Base-by-base conservation (phyloP, 1,140 invertebrate species). In the Carposina sasakii region DNA sequence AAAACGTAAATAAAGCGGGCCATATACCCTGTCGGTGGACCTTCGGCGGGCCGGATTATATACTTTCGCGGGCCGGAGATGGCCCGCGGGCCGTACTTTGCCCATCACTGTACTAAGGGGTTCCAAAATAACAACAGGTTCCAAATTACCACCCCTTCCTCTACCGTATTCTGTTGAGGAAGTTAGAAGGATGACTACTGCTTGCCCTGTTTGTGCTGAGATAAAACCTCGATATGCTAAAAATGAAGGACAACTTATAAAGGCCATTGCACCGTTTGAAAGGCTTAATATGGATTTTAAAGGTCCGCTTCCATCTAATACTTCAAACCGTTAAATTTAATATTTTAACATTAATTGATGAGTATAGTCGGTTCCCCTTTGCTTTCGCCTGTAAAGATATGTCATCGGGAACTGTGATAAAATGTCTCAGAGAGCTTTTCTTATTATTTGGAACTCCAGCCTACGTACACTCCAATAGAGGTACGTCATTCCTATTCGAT, bases 101-200 rank as follows among this genome's bases (percentile, higher is more conserved):
- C 24, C 24, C 24, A 28, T 6, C 24, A 28, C 24, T 28, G 24
- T n/a, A n/a, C n/a, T n/a, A n/a, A n/a, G n/a, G n/a, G n/a, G n/a
- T n/a, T n/a, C n/a, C n/a, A n/a, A n/a, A n/a, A n/a, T n/a, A n/a
- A n/a, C n/a, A n/a, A n/a, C n/a, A n/a, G n/a, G n/a, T n/a, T n/a
- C n/a, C n/a, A n/a, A n/a, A n/a, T n/a, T n/a, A n/a, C n/a, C n/a
- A n/a, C n/a, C n/a, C n/a, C n/a, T n/a, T n/a, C n/a, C n/a, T 34
- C 20, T 67, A n/a, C 52, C 65, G 8, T 68, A 60, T 49, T 54
- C 59, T n/a, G 13, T 58, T 3, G 40, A 64, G 20, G 59, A 68
- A 17, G 34, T 64, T 1, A 52, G 36, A 53, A 20, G 6, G 10
- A 57, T 64, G 44, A 62, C 49, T 9, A 23, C 26, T 2, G 24